Base-by-base conservation (phyloP, 2,113 vertebrate species). In the Crypturellus undulatus region DNA sequence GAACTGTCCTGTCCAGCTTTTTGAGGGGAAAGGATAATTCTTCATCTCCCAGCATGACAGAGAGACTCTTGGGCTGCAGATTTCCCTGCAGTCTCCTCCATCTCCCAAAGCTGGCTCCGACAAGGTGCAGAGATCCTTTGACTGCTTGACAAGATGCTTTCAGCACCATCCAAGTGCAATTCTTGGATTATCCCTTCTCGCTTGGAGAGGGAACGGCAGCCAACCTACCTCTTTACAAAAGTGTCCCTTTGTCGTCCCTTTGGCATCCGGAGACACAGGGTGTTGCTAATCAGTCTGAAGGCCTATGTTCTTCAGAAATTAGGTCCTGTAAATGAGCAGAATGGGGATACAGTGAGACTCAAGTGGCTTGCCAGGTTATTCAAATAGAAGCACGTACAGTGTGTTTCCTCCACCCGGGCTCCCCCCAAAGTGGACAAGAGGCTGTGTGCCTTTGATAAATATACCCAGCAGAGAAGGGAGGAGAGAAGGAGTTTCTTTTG, bases 211-310 rank as follows among this genome's bases (percentile, higher is more conserved):
- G 67, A 80, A 89, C 32, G 22, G 42, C 38, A 65, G 92, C 67
- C 87, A 93, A 54, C 16, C 54, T 30, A 4, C 34, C 34, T 17
- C 70, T 45, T 88, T 59, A 94, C 84, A 95, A 81, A 87, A 97
- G 85, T 26, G 10, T 14, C 58, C 86, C 80, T 83, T 49, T 96
- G 90, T 78, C 82, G 47, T 91, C 79, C 42, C 52, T 75, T 59
- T 93, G 96, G 82, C 93, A 89, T 24, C 63, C 3, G 3, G 45
- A 75, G n/a, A 38, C 38, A 38, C 38, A 38, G 38, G 38, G 38
- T 38, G 38, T 38, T 38, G 38, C 38, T 38, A 38, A 38, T 38
- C 38, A 38, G 38, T 38, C 38, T 38, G 38, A 38, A 38, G 38
- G 38, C 38, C 38, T 9, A 38, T 38, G 38, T 38, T 38, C 38